Conservation (phyloP, 64 coral and sea anemone species). For the Montipora cactus region DNA sequence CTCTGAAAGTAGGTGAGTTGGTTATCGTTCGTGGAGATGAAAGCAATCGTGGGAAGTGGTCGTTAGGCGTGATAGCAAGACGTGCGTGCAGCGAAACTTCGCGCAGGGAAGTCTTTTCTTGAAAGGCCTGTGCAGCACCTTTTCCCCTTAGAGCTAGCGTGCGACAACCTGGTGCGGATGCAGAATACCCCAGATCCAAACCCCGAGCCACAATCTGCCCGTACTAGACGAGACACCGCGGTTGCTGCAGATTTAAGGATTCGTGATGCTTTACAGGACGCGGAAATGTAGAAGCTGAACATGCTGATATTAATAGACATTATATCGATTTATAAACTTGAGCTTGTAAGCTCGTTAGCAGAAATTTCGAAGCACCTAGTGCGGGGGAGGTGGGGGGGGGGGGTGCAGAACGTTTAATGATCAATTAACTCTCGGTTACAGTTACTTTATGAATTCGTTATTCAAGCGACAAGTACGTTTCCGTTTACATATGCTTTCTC, state of each 20-base stretch:
- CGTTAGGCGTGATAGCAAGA: constrained; percentile 26
- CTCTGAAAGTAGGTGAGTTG: constrained; percentile 29
- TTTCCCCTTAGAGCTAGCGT: constrained; percentile 33
- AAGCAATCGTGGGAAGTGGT: constrained; percentile 60
- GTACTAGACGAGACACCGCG: constrained; percentile 47
- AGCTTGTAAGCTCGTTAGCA: not conserved
- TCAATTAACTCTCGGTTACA: not conserved
- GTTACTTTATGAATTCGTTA: not conserved
- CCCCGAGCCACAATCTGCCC: not conserved
- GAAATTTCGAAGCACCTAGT: not conserved
- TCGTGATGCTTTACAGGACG: constrained; percentile 1
- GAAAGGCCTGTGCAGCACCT: constrained; percentile 27
- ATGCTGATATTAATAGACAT: not conserved
- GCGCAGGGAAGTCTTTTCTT: constrained; percentile 36
- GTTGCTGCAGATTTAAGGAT: constrained; percentile 24
- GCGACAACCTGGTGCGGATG: constrained; percentile 16
- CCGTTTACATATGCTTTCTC: not conserved
- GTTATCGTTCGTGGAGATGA: constrained; percentile 58
- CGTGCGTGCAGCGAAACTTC: constrained; percentile 37
- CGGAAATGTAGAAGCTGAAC: constrained; percentile 20
- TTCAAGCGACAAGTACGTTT: not conserved
- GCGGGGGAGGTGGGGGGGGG: not conserved
- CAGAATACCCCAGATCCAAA: not conserved
- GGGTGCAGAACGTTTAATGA: constrained; percentile 14
- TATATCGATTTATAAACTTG: not conserved